A percentile compares a stretch with the other conserved stretches of the same genome.
Conservation (phyloP, 2,888 invertebrate species). For the Drosophila siamana region DNA sequence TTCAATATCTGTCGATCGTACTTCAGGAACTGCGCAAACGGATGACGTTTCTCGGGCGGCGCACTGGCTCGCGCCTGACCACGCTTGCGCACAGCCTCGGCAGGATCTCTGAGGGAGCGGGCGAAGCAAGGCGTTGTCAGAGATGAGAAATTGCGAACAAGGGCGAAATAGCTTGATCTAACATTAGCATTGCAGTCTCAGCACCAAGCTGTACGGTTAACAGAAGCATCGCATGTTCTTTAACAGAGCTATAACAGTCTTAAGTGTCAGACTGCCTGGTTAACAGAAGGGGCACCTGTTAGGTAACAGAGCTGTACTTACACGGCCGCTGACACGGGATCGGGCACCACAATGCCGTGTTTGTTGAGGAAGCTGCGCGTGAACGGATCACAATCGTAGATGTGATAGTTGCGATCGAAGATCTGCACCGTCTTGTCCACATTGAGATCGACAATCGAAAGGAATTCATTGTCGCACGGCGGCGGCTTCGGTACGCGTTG, state of each 20-base stretch:
- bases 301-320: too few species aligned
- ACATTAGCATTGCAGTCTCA: too few species aligned
- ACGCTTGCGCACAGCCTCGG: constrained; percentile 82
- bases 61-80: constrained; percentile 35
- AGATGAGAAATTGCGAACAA: too few species aligned
- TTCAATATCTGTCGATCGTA: constrained; percentile 91
- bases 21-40: constrained; percentile 92
- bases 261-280: too few species aligned
- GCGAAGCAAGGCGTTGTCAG: too few species aligned
- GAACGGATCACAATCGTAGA: constrained; percentile 94
- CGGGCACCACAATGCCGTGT: constrained; percentile 93
- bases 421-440: constrained; percentile 92
- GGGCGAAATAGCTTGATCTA: too few species aligned
- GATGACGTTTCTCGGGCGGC: constrained; percentile 86
- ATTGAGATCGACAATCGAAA: constrained; percentile 94
- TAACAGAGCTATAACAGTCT: too few species aligned
- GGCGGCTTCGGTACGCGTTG: constrained; percentile 92
- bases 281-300: too few species aligned
- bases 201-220: too few species aligned
- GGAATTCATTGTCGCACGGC: constrained; percentile 90
- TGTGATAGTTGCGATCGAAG: constrained; percentile 93
- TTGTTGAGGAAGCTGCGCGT: constrained; percentile 93
- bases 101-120: constrained; percentile 83
- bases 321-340: constrained; percentile 87
- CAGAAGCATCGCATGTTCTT: too few species aligned